Percentiles rank a stretch among this genome's conserved stretches.
Conservation (phyloP, 37 sponge, comb jelly and placozoan genomes). For the Spongilla lacustris region DNA sequence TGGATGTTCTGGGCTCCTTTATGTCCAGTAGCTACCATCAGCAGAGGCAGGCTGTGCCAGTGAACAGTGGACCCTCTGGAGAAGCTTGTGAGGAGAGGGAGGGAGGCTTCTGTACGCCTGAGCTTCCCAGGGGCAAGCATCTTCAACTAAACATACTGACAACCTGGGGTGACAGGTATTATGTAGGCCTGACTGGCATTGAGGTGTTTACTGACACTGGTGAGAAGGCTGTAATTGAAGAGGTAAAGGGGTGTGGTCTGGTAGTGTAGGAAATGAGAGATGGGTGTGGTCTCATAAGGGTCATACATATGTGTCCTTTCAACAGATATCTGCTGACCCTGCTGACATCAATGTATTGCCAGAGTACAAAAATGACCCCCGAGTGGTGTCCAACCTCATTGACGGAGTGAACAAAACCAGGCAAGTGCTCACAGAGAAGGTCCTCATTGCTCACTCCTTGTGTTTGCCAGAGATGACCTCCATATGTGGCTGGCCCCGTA, state of each 20-base stretch:
- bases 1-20: constrained; percentile 23
- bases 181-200: constrained; percentile 94
- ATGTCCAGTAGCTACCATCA: constrained; percentile 41
- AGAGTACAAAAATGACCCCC: constrained; percentile 86
- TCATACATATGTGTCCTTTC: no score
- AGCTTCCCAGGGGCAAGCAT: constrained; percentile 77
- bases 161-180: constrained; percentile 97
- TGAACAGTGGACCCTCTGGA: background rate
- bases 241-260: constrained; percentile 43
- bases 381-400: constrained; percentile 87
- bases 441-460: background rate
- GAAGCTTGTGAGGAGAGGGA: constrained; percentile 2
- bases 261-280: background rate
- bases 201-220: constrained; percentile 89
- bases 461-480: constrained; percentile 81
- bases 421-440: constrained; percentile 2
- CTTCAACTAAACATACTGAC: constrained; percentile 75
- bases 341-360: constrained; percentile 94
- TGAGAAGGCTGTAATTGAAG: constrained; percentile 32
- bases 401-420: constrained; percentile 91
- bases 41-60: background rate
- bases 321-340: constrained; percentile 91
- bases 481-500: constrained; percentile 99
- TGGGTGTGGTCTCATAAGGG: background rate
- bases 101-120: constrained; percentile 62